phyloP scores from a whole-genome alignment of 2,113 vertebrate genomes.

The Erythrocercus mccallii region DNA sequence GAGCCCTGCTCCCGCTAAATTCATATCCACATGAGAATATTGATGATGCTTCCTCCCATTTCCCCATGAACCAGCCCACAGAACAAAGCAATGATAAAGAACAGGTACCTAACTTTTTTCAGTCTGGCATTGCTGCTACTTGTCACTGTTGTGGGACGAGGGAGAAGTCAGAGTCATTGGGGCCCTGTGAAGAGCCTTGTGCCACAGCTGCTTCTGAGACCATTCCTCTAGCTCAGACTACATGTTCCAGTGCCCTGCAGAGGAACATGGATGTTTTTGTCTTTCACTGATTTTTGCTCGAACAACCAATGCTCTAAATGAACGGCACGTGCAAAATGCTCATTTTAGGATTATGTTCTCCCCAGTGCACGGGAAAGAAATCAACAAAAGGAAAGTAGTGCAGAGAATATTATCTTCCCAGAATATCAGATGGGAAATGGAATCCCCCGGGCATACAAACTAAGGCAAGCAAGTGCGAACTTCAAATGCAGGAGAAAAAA shows the following conservation, averaged over 20 bases:
- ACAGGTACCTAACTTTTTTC: not conserved
- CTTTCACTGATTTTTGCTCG: not conserved
- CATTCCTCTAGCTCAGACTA: not conserved
- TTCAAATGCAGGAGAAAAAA: not conserved
- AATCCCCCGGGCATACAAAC: not conserved
- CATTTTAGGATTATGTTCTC: not conserved
- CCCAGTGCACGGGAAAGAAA: not conserved
- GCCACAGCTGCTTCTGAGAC: not conserved
- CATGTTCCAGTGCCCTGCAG: not conserved
- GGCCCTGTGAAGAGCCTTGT: not conserved
- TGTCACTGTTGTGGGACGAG: not conserved
- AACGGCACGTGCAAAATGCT: not conserved
- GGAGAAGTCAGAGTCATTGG: not conserved
- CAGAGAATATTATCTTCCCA: not conserved
- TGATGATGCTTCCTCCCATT: not conserved
- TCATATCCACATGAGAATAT: accelerated
- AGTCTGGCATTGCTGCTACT: not conserved
- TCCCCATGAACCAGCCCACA: not conserved
- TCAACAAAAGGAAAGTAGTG: not conserved
- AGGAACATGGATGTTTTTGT: not conserved
- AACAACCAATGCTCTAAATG: not conserved
- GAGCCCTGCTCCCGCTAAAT: not conserved
- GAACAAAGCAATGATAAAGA: not conserved
- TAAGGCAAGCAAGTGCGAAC: not conserved
- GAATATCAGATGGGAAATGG: not conserved